Conservation (phyloP, 2,888 invertebrate genomes). For the Aspidiotus destructor region DNA sequence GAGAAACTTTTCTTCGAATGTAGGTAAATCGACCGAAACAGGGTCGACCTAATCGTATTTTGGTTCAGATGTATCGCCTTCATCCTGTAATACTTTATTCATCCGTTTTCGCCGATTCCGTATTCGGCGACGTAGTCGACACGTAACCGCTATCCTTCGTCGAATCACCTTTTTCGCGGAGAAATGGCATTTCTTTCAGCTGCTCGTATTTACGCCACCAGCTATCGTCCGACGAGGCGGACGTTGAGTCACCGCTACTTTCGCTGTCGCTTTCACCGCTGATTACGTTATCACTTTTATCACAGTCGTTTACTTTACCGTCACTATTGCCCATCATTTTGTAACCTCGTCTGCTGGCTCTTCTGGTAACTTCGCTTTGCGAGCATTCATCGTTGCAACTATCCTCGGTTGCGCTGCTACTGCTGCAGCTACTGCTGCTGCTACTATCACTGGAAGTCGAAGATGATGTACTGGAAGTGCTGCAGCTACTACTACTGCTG, state of each 20-base stretch:
- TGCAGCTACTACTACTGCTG: slow-evolving; percentile 11
- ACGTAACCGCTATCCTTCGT: slow-evolving; percentile 30
- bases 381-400: background rate
- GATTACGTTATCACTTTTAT: slow-evolving; percentile 8
- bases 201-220: slow-evolving; percentile 28
- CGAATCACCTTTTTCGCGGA: slow-evolving; percentile 4
- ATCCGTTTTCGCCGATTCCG: slow-evolving; percentile 21
- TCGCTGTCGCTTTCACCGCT: background rate
- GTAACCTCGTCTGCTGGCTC: slow-evolving; percentile 10
- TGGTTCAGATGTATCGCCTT: too few species aligned
- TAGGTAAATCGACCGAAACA: too few species aligned
- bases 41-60: too few species aligned
- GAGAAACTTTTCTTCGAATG: too few species aligned
- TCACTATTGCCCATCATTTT: slow-evolving; percentile 9
- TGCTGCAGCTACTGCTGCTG: background rate
- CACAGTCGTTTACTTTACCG: background rate
- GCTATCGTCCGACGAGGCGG: slow-evolving; percentile 30
- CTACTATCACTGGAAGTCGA: background rate
- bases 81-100: background rate
- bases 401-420: background rate
- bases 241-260: slow-evolving; percentile 24
- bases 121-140: slow-evolving; percentile 30
- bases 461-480: background rate
- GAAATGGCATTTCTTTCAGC: slow-evolving; percentile 17
- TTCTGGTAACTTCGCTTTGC: slow-evolving; percentile 14